These are phyloP conservation scores for Chaetura pelagica DNA, from an alignment of 2,113 vertebrate species.

Conservation along the genomic window DNA sequence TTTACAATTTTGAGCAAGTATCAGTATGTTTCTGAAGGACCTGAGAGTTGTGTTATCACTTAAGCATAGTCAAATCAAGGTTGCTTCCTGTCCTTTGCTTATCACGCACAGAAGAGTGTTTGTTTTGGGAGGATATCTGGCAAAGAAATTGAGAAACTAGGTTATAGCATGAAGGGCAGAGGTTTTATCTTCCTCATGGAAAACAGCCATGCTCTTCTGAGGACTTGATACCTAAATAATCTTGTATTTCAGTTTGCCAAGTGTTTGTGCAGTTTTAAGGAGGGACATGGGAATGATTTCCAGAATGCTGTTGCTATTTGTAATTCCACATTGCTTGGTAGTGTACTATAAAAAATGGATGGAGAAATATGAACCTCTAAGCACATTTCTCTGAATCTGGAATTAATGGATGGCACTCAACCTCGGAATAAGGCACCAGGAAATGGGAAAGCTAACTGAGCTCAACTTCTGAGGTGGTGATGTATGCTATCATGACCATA, in stretches of 20 bases:
- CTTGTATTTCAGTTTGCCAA: constrained; percentile 9
- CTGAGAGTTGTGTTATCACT: background rate
- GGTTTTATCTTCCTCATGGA: background rate
- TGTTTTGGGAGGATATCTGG: background rate
- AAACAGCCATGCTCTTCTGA: background rate
- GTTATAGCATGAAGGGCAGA: background rate
- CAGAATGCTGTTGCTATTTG: background rate
- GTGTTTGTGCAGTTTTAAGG: background rate
- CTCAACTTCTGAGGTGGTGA: background rate
- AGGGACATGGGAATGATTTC: background rate
- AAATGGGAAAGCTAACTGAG: background rate
- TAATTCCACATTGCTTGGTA: background rate
- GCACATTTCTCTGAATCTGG: background rate
- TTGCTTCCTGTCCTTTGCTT: background rate
- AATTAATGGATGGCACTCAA: background rate
- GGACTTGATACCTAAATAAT: background rate
- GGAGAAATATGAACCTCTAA: background rate
- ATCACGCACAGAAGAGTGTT: background rate
- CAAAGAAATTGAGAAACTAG: background rate
- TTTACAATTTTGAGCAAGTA: background rate
- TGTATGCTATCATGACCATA: background rate
- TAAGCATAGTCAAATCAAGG: background rate
- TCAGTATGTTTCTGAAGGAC: background rate
- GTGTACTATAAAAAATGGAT: background rate
- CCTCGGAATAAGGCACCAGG: background rate